Conservation (phyloP, 2,888 invertebrate genomes). For the Criorhina ranunculi region DNA sequence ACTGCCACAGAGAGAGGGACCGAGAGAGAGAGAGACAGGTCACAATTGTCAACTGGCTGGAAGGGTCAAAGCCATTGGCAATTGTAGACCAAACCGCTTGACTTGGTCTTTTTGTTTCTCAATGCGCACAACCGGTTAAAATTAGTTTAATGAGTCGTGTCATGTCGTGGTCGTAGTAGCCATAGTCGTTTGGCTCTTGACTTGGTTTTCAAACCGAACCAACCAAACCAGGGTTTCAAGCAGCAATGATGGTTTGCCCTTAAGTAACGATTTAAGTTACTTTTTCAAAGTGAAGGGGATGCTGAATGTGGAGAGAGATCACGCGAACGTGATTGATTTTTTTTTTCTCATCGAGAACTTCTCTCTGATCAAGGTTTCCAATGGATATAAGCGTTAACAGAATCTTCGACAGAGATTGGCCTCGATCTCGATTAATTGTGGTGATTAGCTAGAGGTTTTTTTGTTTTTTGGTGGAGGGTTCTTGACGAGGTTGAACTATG, state of each 20-base stretch:
- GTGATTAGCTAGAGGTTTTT: constrained; percentile 43
- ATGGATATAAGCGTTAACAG: constrained; percentile 51
- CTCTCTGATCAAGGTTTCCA: constrained; percentile 60
- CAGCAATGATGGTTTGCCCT: constrained; percentile 59
- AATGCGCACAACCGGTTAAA: constrained; percentile 59
- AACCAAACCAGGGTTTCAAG: too few relatives aligned
- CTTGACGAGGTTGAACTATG: background rate
- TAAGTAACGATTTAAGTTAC: constrained; percentile 64
- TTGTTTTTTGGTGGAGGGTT: constrained; percentile 15
- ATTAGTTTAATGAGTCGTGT: constrained; percentile 69
- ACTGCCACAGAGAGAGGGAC: background rate
- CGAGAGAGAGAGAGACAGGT: constrained; percentile 42
- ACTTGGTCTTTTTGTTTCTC: constrained; percentile 31
- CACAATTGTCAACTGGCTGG: constrained; percentile 57
- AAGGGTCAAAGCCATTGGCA: constrained; percentile 74
- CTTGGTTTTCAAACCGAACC: too few relatives aligned
- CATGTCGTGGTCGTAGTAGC: constrained; percentile 37
- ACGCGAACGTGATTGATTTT: constrained; percentile 57
- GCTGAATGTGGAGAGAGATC: constrained; percentile 24
- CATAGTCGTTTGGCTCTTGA: constrained; percentile 18
- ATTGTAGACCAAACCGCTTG: constrained; percentile 11
- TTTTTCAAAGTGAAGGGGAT: constrained; percentile 69
- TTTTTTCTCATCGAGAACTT: constrained; percentile 58
- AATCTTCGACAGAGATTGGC: constrained; percentile 55
- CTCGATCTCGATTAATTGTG: constrained; percentile 71